Evolutionary conservation across 2,113 vertebrate species (phyloP).

Genomic region (Deroptyus accipitrinus): DNA sequence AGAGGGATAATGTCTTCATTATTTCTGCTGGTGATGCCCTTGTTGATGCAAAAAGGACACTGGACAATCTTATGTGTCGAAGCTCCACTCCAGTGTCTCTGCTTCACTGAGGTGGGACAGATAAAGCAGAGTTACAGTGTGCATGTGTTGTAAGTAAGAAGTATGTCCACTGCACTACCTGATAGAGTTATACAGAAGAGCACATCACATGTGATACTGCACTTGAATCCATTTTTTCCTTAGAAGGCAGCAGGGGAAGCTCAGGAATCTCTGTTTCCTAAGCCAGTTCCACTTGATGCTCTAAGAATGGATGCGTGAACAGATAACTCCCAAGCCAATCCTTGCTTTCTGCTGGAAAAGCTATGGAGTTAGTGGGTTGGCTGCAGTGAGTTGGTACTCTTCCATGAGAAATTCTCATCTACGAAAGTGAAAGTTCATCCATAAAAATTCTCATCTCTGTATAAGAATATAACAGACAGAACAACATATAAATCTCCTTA

Average conservation of each 20-base stretch:
- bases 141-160: background rate
- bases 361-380: background rate
- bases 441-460: background rate
- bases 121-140: background rate
- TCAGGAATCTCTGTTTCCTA: background rate
- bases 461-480: background rate
- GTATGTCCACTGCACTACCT: background rate
- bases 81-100: background rate
- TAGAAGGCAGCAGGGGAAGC: background rate
- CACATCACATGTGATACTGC: background rate
- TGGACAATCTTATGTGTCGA: background rate
- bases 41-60: background rate
- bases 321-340: background rate
- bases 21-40: background rate
- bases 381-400: background rate
- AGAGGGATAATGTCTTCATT: background rate
- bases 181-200: background rate
- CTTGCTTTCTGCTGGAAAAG: background rate
- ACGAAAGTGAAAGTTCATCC: background rate
- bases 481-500: background rate
- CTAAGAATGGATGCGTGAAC: background rate
- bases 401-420: background rate
- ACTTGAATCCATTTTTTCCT: background rate
- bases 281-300: background rate
- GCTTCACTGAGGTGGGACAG: background rate